Percentiles rank a stretch among this genome's conserved stretches.
Conservation (phyloP, 2,888 invertebrate genomes). For the Drosophila ezoana region DNA sequence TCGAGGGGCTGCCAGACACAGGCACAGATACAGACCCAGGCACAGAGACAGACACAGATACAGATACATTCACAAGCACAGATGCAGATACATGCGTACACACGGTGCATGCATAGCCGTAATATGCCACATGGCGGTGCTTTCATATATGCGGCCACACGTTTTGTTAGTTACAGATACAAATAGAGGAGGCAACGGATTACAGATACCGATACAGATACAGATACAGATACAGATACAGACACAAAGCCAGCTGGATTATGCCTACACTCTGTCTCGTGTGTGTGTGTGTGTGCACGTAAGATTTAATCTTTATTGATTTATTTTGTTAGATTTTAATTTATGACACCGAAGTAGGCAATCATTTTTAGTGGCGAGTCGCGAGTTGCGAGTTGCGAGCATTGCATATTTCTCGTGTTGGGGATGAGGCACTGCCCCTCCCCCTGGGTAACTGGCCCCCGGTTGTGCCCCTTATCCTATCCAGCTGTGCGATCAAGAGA, state of each 20-base stretch:
- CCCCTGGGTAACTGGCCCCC: conserved; percentile 2
- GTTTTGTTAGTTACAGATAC: conserved; percentile 72
- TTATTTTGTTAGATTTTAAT: conserved; percentile 83
- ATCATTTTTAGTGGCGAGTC: conserved; percentile 63
- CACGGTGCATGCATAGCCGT: conserved; percentile 15
- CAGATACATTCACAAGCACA: conserved; percentile 1
- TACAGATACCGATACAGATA: conserved; percentile 55
- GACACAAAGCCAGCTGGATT: conserved; percentile 66
- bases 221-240: conserved; percentile 33
- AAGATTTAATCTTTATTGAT: conserved; percentile 84
- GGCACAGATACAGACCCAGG: conserved; percentile 29
- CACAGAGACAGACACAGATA: conserved; percentile 17
- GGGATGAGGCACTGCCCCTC: conserved; percentile 9
- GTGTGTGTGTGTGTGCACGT: conserved; percentile 61
- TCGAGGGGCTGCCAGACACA: conserved; percentile 63
- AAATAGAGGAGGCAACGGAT: conserved; percentile 52
- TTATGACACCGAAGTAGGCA: conserved; percentile 79
- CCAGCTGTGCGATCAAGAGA: conserved; percentile 64
- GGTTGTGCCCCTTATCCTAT: conserved; percentile 8
- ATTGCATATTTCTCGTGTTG: conserved; percentile 39
- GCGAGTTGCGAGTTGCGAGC: conserved; percentile 12
- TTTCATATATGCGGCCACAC: conserved; percentile 73
- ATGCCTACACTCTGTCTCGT: conserved; percentile 53
- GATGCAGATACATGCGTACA: conserved; percentile 27
- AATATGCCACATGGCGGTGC: conserved; percentile 63